Conservation (phyloP, 1,140 invertebrate species). For the Trachelipus rathkii region DNA sequence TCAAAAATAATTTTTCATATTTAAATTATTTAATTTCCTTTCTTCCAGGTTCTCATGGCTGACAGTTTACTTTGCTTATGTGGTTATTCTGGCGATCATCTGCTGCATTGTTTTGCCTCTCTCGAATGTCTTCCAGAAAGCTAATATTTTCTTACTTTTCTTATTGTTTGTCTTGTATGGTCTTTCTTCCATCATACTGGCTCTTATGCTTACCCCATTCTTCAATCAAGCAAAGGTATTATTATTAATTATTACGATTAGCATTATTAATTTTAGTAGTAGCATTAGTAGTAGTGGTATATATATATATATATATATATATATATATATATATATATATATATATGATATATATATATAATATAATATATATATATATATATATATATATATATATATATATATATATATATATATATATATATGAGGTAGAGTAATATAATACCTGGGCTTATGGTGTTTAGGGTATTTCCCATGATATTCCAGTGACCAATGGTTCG, state of each 20-base stretch:
- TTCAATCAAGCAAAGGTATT: slow-evolving; percentile 68
- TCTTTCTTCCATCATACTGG: slow-evolving; percentile 74
- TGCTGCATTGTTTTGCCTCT: slow-evolving; percentile 67
- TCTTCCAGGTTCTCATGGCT: slow-evolving; percentile 73
- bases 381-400: not conserved
- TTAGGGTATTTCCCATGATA: too few relatives aligned
- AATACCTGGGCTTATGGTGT: too few relatives aligned
- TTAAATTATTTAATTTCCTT: slow-evolving; percentile 47
- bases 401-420: not conserved
- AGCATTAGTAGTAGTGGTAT: not conserved
- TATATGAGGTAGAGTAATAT: too few relatives aligned
- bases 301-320: not conserved
- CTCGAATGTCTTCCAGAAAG: slow-evolving; percentile 69
- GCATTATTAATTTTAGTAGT: too few relatives aligned
- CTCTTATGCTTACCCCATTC: slow-evolving; percentile 78
- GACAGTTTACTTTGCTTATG: slow-evolving; percentile 70
- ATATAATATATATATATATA: not conserved
- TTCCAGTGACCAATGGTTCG: too few relatives aligned
- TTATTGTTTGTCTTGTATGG: slow-evolving; percentile 72
- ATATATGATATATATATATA: too few relatives aligned
- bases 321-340: too few relatives aligned
- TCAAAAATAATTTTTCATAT: not conserved
- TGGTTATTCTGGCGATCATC: slow-evolving; percentile 60
- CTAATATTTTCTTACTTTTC: slow-evolving; percentile 72
- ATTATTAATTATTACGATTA: not conserved